Evolutionary conservation across 2,797 vertebrate genomes (phyloP).

Genomic region (Syngnathus rostellatus): DNA sequence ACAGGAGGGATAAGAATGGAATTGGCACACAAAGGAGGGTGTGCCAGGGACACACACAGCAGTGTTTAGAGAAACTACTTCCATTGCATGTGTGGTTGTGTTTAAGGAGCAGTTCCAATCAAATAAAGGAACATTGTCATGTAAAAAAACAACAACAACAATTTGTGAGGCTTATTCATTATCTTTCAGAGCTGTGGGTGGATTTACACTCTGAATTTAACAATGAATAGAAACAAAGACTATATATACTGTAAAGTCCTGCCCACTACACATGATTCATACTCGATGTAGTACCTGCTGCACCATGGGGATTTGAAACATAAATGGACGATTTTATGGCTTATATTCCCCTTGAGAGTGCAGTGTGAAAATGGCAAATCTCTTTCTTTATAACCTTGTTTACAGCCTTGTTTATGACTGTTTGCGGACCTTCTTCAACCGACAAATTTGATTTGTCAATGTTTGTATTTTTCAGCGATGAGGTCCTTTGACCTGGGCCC

Average conservation of each 20-base stretch:
- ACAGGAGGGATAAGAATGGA: slow-evolving; percentile 18
- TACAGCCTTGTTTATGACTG: background rate
- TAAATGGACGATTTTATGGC: slow-evolving; percentile 20
- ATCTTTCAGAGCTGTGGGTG: background rate
- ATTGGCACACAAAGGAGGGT: slow-evolving; percentile 15
- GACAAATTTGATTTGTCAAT: background rate
- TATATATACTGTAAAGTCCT: background rate
- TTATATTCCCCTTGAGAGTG: slow-evolving; percentile 4
- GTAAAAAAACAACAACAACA: background rate
- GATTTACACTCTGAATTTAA: background rate
- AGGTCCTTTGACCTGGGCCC: background rate
- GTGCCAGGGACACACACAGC: slow-evolving; percentile 15
- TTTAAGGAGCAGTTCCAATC: background rate
- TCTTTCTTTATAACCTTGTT: slow-evolving; percentile 2
- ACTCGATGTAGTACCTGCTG: slow-evolving; percentile 4
- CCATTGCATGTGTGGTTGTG: background rate
- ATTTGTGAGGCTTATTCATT: background rate
- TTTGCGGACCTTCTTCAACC: background rate
- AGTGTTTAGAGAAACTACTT: slow-evolving; percentile 4
- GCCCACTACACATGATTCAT: slow-evolving; percentile 17
- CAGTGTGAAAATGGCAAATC: background rate
- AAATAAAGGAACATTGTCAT: background rate
- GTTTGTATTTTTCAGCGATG: background rate
- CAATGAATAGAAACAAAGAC: background rate
- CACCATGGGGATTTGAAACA: slow-evolving; percentile 17